phyloP scores from a whole-genome alignment of 2,888 invertebrate genomes.

The Trimorus sp. region DNA sequence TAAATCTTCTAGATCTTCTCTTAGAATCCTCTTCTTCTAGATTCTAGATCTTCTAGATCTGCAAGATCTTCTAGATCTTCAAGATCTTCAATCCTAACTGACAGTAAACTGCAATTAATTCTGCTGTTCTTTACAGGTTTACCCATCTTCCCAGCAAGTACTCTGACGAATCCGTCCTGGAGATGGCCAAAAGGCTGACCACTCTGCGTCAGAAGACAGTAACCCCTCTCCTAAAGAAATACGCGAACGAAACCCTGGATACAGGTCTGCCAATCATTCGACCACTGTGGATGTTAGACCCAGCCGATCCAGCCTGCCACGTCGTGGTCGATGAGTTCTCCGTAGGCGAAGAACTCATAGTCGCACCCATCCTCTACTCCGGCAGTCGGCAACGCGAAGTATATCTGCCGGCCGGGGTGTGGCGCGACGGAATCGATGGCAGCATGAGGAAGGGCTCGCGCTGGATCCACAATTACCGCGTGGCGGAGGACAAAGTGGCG shows the following conservation, averaged over 20 bases:
- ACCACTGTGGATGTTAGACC: slow-evolving; percentile 95
- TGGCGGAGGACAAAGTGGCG: slow-evolving; percentile 90
- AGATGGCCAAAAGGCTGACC: slow-evolving; percentile 89
- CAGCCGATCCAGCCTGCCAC: slow-evolving; percentile 89
- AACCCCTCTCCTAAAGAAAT: slow-evolving; percentile 89
- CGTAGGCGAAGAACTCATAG: slow-evolving; percentile 93
- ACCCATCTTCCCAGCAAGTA: slow-evolving; percentile 95
- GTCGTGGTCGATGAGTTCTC: slow-evolving; percentile 92
- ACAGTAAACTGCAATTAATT: neutral
- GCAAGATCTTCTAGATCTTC: too few species aligned
- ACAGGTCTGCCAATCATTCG: slow-evolving; percentile 92
- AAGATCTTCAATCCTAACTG: too few species aligned
- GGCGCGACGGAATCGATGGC: slow-evolving; percentile 95
- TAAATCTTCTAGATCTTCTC: too few species aligned
- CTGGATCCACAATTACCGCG: slow-evolving; percentile 94
- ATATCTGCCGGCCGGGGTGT: slow-evolving; percentile 94
- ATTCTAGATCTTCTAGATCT: too few species aligned
- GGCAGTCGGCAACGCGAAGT: slow-evolving; percentile 88
- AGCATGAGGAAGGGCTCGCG: slow-evolving; percentile 93
- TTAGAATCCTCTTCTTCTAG: too few species aligned
- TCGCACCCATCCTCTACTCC: slow-evolving; percentile 91
- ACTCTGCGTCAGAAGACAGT: slow-evolving; percentile 88
- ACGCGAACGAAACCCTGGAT: slow-evolving; percentile 89
- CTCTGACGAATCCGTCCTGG: slow-evolving; percentile 89
- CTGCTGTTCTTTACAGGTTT: slow-evolving; percentile 81